Base-by-base conservation (phyloP, 2,113 vertebrate species). In the Cynoglossus semilaevis region DNA sequence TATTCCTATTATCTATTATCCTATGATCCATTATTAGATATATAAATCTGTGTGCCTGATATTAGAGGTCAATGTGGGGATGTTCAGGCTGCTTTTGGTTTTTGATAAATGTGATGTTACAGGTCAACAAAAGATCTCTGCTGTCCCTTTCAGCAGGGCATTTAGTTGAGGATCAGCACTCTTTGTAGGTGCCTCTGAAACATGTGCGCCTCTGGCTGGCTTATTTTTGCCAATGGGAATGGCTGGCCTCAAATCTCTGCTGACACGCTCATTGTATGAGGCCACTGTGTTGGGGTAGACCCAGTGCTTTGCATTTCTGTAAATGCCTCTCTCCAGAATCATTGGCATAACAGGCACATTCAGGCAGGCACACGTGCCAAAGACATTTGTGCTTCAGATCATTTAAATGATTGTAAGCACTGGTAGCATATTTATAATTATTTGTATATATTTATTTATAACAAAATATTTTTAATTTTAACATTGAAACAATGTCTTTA, bases 41-140 rank as follows among this genome's bases (percentile, higher is more conserved):
- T n/a, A n/a, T n/a, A n/a, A n/a, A n/a, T n/a, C n/a, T n/a, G 22
- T 29, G 6, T 29, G 22, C 22, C 17, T 19, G 18, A 62, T 77
- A 44, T 56, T 6, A 13, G 46, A 48, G 67, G 57, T 74, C 57
- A 45, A 12, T 67, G 35, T 78, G 37, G 37, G 47, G 46, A 59
- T 67, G 48, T 35, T 51, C 59, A 54, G 66, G 45, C 38, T 22
- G 52, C 63, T 63, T 69, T 65, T 69, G 63, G 72, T 80, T 78
- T n/a, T 67, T 84, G 81, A 86, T 74, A 68, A 84, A 89, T 88
- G 82, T 75, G 82, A 87, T 83, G 78, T 78, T 88, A 85, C 85
- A 85, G 79, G 76, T 78, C 78, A 71, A 89, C 85, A 89, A 88
- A 83, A 63, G 83, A 61, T 53, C 51, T 58, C 64, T 56, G 77